Evolutionary conservation across 37 sponge, comb jelly and placozoan species (phyloP).

Genomic region (Amphimedon queenslandica): DNA sequence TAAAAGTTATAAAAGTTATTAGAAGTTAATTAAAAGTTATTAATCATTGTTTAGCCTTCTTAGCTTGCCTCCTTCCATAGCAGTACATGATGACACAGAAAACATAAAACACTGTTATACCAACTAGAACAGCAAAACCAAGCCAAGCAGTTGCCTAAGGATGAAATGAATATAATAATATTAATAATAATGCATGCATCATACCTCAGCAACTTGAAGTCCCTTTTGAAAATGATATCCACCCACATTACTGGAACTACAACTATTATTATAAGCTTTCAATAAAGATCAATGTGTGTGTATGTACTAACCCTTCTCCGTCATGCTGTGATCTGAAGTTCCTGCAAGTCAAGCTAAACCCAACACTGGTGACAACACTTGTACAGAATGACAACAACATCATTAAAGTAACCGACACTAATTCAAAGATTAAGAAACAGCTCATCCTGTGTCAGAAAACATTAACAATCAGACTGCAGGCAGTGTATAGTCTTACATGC

Average conservation of each 20-base stretch:
- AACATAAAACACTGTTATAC: background rate
- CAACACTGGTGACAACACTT: background rate
- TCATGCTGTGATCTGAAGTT: too few relatives aligned
- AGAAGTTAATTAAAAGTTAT: too few relatives aligned
- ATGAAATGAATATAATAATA: background rate
- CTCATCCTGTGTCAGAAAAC: background rate
- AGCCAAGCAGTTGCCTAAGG: slow-evolving; percentile 10
- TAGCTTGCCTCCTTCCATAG: slow-evolving; percentile 2
- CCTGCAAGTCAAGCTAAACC: background rate
- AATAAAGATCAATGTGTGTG: too few relatives aligned
- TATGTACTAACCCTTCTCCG: too few relatives aligned
- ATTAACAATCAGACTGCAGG: background rate
- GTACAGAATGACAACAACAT: background rate
- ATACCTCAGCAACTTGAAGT: background rate
- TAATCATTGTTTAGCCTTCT: background rate
- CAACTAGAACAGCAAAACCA: background rate
- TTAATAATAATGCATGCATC: background rate
- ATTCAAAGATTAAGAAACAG: background rate
- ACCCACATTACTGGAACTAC: too few relatives aligned
- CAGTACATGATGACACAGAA: background rate
- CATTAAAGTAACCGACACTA: background rate
- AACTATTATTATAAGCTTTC: too few relatives aligned
- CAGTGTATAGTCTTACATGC: background rate
- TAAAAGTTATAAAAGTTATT: too few relatives aligned
- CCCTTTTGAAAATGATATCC: too few relatives aligned